Evolutionary conservation across 2,113 vertebrate genomes (phyloP).

Genomic region (Pheucticus melanocephalus): DNA sequence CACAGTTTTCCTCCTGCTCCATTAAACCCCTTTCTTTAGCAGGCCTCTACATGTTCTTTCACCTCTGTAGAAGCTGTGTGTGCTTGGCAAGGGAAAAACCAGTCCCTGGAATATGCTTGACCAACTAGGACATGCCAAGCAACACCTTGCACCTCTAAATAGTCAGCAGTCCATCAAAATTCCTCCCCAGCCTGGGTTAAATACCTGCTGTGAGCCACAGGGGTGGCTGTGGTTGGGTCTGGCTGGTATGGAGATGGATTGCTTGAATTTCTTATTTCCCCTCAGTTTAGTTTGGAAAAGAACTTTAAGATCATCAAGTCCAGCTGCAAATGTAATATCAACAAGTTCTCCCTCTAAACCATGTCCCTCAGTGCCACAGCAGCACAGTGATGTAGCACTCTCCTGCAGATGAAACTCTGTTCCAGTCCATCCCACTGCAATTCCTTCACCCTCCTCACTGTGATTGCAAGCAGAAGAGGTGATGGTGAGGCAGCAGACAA

Average conservation of each 20-base stretch:
- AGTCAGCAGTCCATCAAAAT: neutral
- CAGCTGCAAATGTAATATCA: neutral
- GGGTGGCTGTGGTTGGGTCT: neutral
- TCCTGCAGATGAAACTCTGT: neutral
- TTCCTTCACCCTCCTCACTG: neutral
- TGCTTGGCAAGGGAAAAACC: neutral
- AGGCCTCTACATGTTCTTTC: neutral
- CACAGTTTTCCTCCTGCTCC: neutral
- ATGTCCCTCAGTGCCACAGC: neutral
- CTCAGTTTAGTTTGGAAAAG: neutral
- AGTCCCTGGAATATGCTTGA: neutral
- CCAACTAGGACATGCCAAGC: neutral
- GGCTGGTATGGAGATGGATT: neutral
- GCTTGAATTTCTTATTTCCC: neutral
- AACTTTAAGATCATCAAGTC: neutral
- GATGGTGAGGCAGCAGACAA: neutral
- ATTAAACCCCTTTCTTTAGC: accelerated
- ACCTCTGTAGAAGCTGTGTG: neutral
- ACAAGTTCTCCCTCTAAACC: neutral
- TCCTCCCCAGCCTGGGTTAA: neutral
- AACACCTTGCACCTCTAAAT: neutral
- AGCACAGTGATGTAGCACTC: too few relatives aligned
- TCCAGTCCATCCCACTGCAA: neutral
- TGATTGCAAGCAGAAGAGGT: neutral
- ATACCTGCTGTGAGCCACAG: neutral